phyloP scores from a whole-genome alignment of 2,113 vertebrate species.

The Pithys albifrons region DNA sequence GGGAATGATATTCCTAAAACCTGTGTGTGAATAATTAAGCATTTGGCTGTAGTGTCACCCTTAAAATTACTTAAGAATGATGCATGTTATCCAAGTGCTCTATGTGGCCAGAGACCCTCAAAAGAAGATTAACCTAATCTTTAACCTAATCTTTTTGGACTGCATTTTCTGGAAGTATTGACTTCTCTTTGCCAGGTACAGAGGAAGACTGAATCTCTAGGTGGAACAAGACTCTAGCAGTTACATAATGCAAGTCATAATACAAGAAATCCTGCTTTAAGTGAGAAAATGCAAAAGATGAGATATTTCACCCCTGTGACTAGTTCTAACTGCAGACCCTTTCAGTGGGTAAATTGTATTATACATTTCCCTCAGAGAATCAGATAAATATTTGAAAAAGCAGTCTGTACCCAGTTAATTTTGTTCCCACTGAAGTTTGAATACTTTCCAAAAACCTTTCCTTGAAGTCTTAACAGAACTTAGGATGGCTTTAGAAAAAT shows the following conservation, averaged over 20 bases:
- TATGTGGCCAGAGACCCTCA: neutral
- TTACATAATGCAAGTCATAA: neutral
- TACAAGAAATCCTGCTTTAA: neutral
- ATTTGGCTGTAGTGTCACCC: neutral
- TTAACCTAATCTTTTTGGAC: neutral
- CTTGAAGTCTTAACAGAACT: conserved; percentile 8
- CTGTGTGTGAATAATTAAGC: neutral
- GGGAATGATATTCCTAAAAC: neutral
- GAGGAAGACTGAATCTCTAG: neutral
- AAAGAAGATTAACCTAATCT: neutral
- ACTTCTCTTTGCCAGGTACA: neutral
- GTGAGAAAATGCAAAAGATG: neutral
- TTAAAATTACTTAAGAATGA: neutral
- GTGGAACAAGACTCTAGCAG: neutral
- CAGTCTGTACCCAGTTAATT: neutral
- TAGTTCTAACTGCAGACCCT: neutral
- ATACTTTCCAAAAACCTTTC: conserved; percentile 8
- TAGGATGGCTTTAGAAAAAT: conserved; percentile 19
- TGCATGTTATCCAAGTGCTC: neutral
- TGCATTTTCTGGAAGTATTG: neutral
- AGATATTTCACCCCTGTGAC: neutral
- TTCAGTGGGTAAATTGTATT: neutral
- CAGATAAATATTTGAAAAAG: neutral
- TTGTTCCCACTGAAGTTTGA: neutral
- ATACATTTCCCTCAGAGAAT: neutral